Evolutionary conservation across 2,113 vertebrate genomes (phyloP).

Genomic region (Aplodontia rufa): DNA sequence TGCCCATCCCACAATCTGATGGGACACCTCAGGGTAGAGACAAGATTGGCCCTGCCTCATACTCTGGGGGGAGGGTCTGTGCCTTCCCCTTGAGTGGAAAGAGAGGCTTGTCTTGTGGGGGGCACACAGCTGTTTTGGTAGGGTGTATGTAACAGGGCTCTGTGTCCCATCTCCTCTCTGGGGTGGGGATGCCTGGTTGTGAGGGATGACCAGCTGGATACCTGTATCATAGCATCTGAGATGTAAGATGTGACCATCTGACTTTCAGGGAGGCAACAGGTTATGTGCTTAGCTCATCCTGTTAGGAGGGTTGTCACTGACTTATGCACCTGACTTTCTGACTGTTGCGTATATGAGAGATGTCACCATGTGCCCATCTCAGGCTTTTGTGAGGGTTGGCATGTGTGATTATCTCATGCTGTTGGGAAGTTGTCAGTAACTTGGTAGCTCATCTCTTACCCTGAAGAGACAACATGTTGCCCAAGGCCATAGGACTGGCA

Average conservation of each 20-base stretch:
- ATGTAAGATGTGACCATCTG: not conserved
- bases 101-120: not conserved
- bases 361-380: conserved; percentile 45
- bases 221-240: not conserved
- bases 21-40: not conserved
- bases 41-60: not conserved
- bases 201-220: not conserved
- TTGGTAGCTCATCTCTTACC: conserved; percentile 49
- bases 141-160: not conserved
- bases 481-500: not conserved
- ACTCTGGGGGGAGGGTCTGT: not conserved
- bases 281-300: not conserved
- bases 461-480: conserved; percentile 27
- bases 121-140: not conserved
- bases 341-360: conserved; percentile 34
- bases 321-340: not conserved
- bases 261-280: conserved; percentile 16
- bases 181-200: not conserved
- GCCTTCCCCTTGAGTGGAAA: not conserved
- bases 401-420: conserved; percentile 55
- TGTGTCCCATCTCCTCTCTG: not conserved
- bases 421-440: conserved; percentile 51
- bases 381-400: conserved; percentile 55
- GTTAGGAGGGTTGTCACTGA: not conserved
- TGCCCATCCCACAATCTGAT: not conserved